phyloP scores from a whole-genome alignment of 2,888 invertebrate genomes.

The Zaprionus lineosus region DNA sequence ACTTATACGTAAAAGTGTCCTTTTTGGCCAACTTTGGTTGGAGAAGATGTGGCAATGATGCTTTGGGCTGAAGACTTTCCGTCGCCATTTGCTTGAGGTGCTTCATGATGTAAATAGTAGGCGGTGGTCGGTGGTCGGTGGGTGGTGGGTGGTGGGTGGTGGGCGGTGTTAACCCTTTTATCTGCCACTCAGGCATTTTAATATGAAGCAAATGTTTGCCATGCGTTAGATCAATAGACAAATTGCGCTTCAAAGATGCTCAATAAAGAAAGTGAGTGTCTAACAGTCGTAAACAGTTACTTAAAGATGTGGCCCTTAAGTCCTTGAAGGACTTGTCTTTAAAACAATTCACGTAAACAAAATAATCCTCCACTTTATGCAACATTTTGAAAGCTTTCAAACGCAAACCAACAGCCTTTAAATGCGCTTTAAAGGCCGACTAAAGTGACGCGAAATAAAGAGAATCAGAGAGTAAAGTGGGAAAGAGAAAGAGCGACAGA shows the following conservation, averaged over 20 bases:
- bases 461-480: not conserved
- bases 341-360: too few relatives aligned
- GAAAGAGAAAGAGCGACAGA: slow-evolving; percentile 4
- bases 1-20: slow-evolving; percentile 60
- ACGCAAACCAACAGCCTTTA: slow-evolving; percentile 10
- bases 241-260: slow-evolving; percentile 16
- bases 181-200: slow-evolving; percentile 24
- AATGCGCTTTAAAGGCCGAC: slow-evolving; percentile 35
- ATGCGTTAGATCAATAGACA: slow-evolving; percentile 23
- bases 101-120: too few relatives aligned
- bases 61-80: slow-evolving; percentile 4
- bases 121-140: too few relatives aligned
- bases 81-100: too few relatives aligned
- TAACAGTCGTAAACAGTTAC: too few relatives aligned
- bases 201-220: slow-evolving; percentile 24
- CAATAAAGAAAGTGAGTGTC: too few relatives aligned
- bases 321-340: too few relatives aligned
- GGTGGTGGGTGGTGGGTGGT: slow-evolving; percentile 24
- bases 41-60: slow-evolving; percentile 13
- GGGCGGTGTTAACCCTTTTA: slow-evolving; percentile 57
- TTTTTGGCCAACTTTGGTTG: slow-evolving; percentile 35
- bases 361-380: not conserved
- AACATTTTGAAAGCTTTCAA: not conserved
- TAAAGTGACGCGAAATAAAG: not conserved
- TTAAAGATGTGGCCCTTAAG: too few relatives aligned